Evolutionary conservation across 2,888 invertebrate genomes (phyloP).

Genomic region (Uloborus plumipes): DNA sequence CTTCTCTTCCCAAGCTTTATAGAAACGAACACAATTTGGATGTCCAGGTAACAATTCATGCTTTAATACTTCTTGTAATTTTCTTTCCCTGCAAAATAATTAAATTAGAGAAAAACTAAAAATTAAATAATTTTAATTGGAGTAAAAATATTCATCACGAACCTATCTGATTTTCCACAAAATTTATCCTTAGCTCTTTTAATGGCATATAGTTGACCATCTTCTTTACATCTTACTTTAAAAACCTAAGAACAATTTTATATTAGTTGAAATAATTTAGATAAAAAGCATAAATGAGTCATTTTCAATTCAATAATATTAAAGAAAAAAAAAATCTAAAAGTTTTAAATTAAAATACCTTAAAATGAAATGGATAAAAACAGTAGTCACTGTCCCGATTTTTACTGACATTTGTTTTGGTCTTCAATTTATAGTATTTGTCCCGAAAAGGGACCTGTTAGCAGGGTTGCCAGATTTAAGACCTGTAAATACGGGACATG

Average conservation of each 20-base stretch:
- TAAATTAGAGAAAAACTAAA: not conserved
- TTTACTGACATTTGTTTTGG: too few species aligned
- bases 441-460: too few species aligned
- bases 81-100: slow-evolving; percentile 72
- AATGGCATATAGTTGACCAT: slow-evolving; percentile 79
- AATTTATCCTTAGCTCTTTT: slow-evolving; percentile 79
- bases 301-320: not conserved
- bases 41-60: slow-evolving; percentile 80
- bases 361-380: too few species aligned
- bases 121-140: too few species aligned
- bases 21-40: slow-evolving; percentile 78
- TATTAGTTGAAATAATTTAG: not conserved
- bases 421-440: too few species aligned
- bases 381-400: too few species aligned
- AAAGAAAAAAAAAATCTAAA: not conserved
- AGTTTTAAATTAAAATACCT: not conserved
- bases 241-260: slow-evolving; percentile 74
- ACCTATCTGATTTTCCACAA: slow-evolving; percentile 76
- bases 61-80: slow-evolving; percentile 79
- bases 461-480: too few species aligned
- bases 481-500: too few species aligned
- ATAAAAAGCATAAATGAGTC: not conserved
- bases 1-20: slow-evolving; percentile 82
- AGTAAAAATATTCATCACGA: slow-evolving; percentile 35
- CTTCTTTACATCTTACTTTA: slow-evolving; percentile 78